Evolutionary conservation across 1,140 invertebrate genomes (phyloP), one percentile per base, ranked within the genome.

Genomic region (Drosophila grimshawi): DNA sequence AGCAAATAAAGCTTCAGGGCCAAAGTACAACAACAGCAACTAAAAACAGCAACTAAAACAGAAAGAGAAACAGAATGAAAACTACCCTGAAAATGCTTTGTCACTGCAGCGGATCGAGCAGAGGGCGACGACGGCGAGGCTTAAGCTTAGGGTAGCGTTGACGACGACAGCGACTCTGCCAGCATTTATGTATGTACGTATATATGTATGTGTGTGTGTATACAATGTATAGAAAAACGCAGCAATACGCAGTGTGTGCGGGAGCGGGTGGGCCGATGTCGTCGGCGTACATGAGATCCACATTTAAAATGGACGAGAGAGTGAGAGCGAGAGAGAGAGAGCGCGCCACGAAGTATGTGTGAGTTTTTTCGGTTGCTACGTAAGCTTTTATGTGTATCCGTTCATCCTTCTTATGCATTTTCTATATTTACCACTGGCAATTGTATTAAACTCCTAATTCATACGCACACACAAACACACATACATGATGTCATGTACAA

Each of bases 1-100:
- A 76, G 70, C 85, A 89, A 88, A 85, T 80, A 85, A 81, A 88
- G 85, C 85, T 88, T 88, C 85, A 88, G 85, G 85, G 85, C 73
- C 85, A 78, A 80, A 76, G 62, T 71, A 77, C 75, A 64, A 74
- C 33, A 81, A 60, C 64, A 65, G 49, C 67, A 75, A 64, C 10
- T 45, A 37, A 35, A 62, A 55, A 41, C 39, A 29, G 11, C 43
- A 68, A 60, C 71, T 68, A 69, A 61, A 59, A 19, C 57, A 35
- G 57, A 79, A 80, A 2, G 10, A 32, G 19, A 19, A 19, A 19
- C 19, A 19, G 19, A 32, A 52, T 7, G 46, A 48, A 59, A 86
- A 89, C 83, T 83, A 86, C 83, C 83, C 83, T 86, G 77, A 86
- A 78, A 62, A 33, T 10, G 7, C 32, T 45, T 51, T 27, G 32